A percentile compares a stretch with the other conserved stretches of the same genome.
phyloP scores from a whole-genome alignment of 2,888 invertebrate genomes.

The Drosophila conformis region DNA sequence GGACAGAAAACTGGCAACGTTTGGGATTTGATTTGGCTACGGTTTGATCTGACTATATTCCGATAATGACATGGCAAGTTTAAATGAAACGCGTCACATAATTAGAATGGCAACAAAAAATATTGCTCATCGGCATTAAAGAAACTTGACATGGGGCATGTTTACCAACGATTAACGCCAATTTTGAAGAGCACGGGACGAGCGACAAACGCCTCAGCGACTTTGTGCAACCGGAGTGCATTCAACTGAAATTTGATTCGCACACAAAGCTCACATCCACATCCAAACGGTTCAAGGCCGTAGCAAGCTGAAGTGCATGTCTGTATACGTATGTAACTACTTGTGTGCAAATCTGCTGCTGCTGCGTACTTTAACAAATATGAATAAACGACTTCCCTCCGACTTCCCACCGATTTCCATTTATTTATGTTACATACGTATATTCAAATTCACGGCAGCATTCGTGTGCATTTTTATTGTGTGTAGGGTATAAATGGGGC shows the following conservation, averaged over 20 bases:
- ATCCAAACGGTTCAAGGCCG: slow-evolving; percentile 42
- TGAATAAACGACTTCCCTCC: neutral
- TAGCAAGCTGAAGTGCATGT: slow-evolving; percentile 21
- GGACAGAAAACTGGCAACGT: slow-evolving; percentile 44
- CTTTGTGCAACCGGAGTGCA: slow-evolving; percentile 16
- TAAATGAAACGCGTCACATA: slow-evolving; percentile 43
- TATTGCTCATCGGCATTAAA: slow-evolving; percentile 40
- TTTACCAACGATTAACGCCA: slow-evolving; percentile 38
- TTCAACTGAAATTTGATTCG: slow-evolving; percentile 31
- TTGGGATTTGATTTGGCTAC: slow-evolving; percentile 25
- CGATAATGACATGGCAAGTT: slow-evolving; percentile 38
- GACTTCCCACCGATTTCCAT: neutral
- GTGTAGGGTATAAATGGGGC: too few relatives aligned
- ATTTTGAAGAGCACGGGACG: slow-evolving; percentile 32
- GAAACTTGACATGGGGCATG: slow-evolving; percentile 27
- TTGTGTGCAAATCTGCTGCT: neutral
- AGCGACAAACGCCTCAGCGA: slow-evolving; percentile 2
- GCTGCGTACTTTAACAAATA: neutral
- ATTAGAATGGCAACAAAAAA: slow-evolving; percentile 40
- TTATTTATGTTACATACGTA: neutral
- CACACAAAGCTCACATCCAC: slow-evolving; percentile 19
- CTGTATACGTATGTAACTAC: neutral
- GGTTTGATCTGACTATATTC: slow-evolving; percentile 7
- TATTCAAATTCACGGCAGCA: neutral
- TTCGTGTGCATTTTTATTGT: neutral